phyloP scores from a whole-genome alignment of 2,888 invertebrate species.

The Spisula subtruncata region DNA sequence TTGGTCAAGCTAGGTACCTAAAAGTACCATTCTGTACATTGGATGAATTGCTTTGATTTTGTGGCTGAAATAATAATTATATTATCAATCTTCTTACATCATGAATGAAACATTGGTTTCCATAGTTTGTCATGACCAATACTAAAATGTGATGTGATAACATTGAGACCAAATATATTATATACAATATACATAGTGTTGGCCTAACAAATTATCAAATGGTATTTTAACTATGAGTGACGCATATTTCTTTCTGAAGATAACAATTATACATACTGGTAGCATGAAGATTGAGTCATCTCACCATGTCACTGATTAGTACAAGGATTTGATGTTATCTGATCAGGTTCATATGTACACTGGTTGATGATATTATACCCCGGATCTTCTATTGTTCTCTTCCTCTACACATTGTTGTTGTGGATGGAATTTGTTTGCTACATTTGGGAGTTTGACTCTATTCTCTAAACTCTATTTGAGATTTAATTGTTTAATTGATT shows the following conservation, averaged over 20 bases:
- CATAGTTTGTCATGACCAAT: too few species aligned
- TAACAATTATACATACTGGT: conserved; percentile 13
- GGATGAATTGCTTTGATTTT: too few species aligned
- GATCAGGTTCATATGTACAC: background rate
- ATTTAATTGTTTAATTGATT: background rate
- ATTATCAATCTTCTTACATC: too few species aligned
- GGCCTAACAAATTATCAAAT: conserved; percentile 6
- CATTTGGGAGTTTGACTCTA: background rate
- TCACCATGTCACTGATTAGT: background rate
- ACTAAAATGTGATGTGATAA: too few species aligned
- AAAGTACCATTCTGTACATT: too few species aligned
- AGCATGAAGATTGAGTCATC: conserved; percentile 14
- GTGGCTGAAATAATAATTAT: too few species aligned
- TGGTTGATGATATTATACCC: background rate
- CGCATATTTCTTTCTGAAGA: background rate
- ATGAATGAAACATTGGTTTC: too few species aligned
- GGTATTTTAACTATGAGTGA: conserved; percentile 27
- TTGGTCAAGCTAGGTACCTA: too few species aligned
- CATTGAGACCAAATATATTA: too few species aligned
- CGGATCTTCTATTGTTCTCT: background rate
- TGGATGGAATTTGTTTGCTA: background rate
- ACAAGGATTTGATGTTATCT: conserved; percentile 31
- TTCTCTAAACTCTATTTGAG: background rate
- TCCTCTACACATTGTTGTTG: background rate
- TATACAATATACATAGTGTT: background rate